Percentiles rank a stretch among this genome's conserved stretches.
Evolutionary conservation across 2,797 vertebrate genomes (phyloP).

Genomic region (Tragopan temminckii): DNA sequence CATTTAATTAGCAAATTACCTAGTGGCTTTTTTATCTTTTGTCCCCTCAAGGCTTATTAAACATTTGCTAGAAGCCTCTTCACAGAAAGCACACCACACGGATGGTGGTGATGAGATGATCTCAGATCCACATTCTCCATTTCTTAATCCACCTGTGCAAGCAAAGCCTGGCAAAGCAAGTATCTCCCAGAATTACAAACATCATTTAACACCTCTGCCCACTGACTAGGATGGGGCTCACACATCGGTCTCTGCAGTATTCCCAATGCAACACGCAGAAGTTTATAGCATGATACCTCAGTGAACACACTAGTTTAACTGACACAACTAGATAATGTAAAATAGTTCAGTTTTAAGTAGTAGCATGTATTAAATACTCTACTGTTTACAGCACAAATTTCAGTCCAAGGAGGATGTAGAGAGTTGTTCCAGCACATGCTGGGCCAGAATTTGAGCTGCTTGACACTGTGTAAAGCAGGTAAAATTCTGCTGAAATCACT

Average conservation of each 20-base stretch:
- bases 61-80: slow-evolving; percentile 8
- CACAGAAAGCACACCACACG: not conserved
- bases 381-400: not conserved
- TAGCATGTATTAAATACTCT: not conserved
- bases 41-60: slow-evolving; percentile 3
- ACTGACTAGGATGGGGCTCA: not conserved
- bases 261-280: rapidly evolving
- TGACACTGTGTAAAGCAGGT: not conserved
- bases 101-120: not conserved
- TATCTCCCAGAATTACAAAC: not conserved
- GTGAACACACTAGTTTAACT: not conserved
- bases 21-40: not conserved
- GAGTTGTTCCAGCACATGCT: not conserved
- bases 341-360: not conserved
- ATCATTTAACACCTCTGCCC: not conserved
- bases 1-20: slow-evolving; percentile 30
- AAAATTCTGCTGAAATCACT: not conserved
- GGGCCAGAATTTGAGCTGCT: not conserved
- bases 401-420: not conserved
- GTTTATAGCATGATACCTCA: not conserved
- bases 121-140: not conserved
- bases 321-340: not conserved
- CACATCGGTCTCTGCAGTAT: not conserved
- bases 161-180: not conserved
- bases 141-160: not conserved